A percentile compares a stretch with the other conserved stretches of the same genome.
Conservation (phyloP, 2,113 vertebrate genomes). For the Rhea americana region DNA sequence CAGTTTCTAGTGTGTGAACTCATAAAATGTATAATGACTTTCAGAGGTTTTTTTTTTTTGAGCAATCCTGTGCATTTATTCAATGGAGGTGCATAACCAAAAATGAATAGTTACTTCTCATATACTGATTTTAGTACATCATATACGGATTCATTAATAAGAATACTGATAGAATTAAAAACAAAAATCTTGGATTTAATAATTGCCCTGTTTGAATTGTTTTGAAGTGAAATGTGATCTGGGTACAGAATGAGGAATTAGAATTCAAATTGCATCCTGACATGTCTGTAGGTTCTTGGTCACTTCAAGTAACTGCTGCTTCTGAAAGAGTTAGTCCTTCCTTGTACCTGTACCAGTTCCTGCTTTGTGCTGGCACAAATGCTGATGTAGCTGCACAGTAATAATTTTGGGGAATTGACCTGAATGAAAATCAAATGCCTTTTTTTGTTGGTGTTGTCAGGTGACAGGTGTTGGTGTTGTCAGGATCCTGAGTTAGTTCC, state of each 20-base stretch:
- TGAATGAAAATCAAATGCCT: neutral
- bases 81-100: neutral
- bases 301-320: neutral
- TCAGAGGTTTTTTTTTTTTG: neutral
- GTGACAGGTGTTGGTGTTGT: neutral
- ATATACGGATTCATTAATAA: neutral
- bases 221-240: neutral
- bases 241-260: neutral
- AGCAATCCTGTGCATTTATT: neutral
- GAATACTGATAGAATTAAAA: neutral
- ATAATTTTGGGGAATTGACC: rapidly evolving
- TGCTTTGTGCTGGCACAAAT: neutral
- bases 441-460: neutral
- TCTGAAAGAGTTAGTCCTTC: neutral
- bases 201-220: neutral
- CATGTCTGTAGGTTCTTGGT: neutral
- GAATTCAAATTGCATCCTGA: neutral
- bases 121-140: neutral
- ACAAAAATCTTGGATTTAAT: neutral
- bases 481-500: neutral
- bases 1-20: neutral
- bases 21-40: neutral
- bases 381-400: too few relatives aligned
- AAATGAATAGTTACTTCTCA: neutral
- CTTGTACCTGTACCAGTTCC: neutral